These are phyloP conservation scores for Barnardius zonarius DNA, from an alignment of 2,113 vertebrate genomes.

Conservation along the genomic window DNA sequence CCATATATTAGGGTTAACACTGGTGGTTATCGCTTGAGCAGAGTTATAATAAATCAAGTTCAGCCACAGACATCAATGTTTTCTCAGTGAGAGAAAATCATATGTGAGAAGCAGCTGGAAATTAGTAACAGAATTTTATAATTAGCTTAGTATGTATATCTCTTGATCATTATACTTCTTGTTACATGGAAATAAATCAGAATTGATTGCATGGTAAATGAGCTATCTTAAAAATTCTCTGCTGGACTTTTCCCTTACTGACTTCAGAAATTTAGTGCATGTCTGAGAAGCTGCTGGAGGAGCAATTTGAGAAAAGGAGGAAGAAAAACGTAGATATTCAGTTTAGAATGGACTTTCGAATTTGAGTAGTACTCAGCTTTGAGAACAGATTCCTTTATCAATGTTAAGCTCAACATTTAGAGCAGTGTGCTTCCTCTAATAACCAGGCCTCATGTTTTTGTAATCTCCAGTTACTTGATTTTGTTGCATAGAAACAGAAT, in stretches of 20 bases:
- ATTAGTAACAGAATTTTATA: neutral
- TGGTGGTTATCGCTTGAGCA: neutral
- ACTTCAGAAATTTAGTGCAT: neutral
- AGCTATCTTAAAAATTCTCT: neutral
- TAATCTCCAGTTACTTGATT: neutral
- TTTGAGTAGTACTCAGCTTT: neutral
- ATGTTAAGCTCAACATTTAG: neutral
- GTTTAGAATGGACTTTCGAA: neutral
- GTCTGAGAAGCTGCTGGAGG: neutral
- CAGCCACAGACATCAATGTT: neutral
- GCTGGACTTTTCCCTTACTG: neutral
- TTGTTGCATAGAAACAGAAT: neutral
- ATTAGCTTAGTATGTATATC: neutral
- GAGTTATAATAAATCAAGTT: neutral
- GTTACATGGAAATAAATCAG: neutral
- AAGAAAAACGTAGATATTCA: neutral
- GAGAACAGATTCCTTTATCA: neutral
- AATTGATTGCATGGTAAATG: neutral
- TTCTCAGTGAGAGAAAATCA: neutral
- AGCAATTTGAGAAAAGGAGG: neutral
- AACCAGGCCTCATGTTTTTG: neutral
- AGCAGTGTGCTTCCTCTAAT: neutral
- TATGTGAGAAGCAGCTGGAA: neutral
- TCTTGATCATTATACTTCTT: neutral
- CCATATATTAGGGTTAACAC: neutral